Evolutionary conservation across 2,888 invertebrate genomes (phyloP), one percentile per base, ranked within the genome.

Genomic region (Augiades crinisus): DNA sequence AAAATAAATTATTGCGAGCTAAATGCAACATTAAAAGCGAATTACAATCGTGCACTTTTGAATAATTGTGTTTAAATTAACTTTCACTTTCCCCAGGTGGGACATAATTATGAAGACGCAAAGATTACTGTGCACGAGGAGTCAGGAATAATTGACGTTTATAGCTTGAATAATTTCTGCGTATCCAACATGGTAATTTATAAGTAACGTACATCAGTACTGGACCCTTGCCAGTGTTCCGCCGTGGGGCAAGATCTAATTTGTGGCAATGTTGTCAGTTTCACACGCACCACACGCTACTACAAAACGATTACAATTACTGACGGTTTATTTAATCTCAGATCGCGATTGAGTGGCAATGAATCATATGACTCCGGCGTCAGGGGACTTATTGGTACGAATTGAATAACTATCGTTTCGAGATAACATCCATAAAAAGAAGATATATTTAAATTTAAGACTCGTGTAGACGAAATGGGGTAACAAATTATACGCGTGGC

Each of bases 271-370:
- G 67, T 70, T 70, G 64, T 65, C 59, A 65, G 62, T 61, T 58
- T 67, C 57, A 60, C 63, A 64, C 61, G 61, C 60, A 61, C 62
- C 64, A 61, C 55, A 62, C 55, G 60, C 58, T 62, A 59, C 55
- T 51, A 60, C 66, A 61, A 63, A 60, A 56, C 57, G 63, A 66
- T 63, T 61, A 70, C 75, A 75, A 70, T 69, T 65, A 67, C 62
- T 59, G 64, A 62, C 67, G 69, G 72, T 75, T 75, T 72, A 82
- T 80, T 78, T 73, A 73, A 81, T 78, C 75, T 75, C 59, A 62
- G 60, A 64, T 57, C 55, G 58, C 67, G 70, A 77, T 72, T 75
- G 70, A 75, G 67, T 62, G 62, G 63, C 76, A 75, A 75, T 75
- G 71, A 78, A 78, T 78, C 72, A 76, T 68, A 64, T 66, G 62